Percentiles rank a stretch among this genome's conserved stretches.
Evolutionary conservation across 2,888 invertebrate genomes (phyloP).

Genomic region (Arenicola marina): DNA sequence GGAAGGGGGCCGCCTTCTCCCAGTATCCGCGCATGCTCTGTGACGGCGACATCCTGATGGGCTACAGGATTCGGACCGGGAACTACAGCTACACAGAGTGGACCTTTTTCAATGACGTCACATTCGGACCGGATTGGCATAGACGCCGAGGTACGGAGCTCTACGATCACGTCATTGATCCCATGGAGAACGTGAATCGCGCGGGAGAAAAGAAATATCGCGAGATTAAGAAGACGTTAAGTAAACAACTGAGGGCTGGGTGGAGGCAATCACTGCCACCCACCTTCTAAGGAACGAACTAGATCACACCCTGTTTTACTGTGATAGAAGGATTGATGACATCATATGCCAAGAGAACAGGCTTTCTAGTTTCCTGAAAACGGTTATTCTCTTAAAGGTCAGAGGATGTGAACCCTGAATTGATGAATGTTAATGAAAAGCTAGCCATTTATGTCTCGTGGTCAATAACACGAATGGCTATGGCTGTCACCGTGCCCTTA

Average conservation of each 20-base stretch:
- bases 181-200: conserved; percentile 73
- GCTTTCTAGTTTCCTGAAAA: too few relatives aligned
- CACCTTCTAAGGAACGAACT: too few relatives aligned
- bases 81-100: conserved; percentile 35
- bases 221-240: neutral
- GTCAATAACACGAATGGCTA: too few relatives aligned
- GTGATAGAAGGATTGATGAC: too few relatives aligned
- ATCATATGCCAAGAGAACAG: too few relatives aligned
- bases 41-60: conserved; percentile 39
- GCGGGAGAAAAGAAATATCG: conserved; percentile 41
- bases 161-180: conserved; percentile 6
- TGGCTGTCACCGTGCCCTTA: too few relatives aligned
- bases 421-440: too few relatives aligned
- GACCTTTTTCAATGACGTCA: conserved; percentile 30
- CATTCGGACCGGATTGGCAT: neutral
- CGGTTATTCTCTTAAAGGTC: too few relatives aligned
- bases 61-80: conserved; percentile 38
- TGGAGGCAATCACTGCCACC: too few relatives aligned
- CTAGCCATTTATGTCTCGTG: too few relatives aligned
- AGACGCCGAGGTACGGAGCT: neutral
- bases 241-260: neutral
- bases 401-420: too few relatives aligned
- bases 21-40: conserved; percentile 32
- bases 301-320: too few relatives aligned
- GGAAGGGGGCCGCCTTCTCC: conserved; percentile 27